Percentiles rank a stretch among this genome's conserved stretches.
Evolutionary conservation across 2,888 invertebrate species (phyloP).

Genomic region (Drosophila pullipes): DNA sequence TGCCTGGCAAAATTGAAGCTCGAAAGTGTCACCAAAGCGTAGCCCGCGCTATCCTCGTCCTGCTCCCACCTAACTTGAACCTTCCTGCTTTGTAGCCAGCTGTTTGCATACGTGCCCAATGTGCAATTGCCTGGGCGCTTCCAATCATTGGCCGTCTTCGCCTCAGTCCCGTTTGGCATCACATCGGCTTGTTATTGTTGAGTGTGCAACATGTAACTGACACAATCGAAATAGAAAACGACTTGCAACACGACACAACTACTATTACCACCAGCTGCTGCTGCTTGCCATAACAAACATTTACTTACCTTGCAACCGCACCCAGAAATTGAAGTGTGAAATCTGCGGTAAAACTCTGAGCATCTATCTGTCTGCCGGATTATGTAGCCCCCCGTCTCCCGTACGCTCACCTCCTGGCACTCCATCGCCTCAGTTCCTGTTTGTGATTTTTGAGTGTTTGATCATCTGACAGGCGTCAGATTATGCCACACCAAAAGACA

Average conservation of each 20-base stretch:
- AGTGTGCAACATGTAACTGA: slow-evolving; percentile 76
- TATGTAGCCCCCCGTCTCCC: slow-evolving; percentile 32
- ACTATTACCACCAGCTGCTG: slow-evolving; percentile 26
- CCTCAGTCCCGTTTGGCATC: slow-evolving; percentile 12
- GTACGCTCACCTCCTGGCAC: slow-evolving; percentile 24
- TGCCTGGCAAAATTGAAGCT: slow-evolving; percentile 66
- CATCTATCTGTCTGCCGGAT: slow-evolving; percentile 42
- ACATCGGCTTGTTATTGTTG: slow-evolving; percentile 27
- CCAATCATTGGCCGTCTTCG: slow-evolving; percentile 61
- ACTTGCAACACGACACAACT: slow-evolving; percentile 70
- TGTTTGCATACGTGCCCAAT: slow-evolving; percentile 80
- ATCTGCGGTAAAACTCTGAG: slow-evolving; percentile 46
- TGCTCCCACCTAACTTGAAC: neutral
- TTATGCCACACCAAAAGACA: slow-evolving; percentile 41
- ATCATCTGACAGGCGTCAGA: slow-evolving; percentile 59
- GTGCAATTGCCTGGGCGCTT: slow-evolving; percentile 75
- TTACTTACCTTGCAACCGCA: slow-evolving; percentile 56
- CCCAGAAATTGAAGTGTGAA: slow-evolving; percentile 79
- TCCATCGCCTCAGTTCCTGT: neutral
- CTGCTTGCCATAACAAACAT: slow-evolving; percentile 40
- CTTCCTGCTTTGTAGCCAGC: slow-evolving; percentile 27
- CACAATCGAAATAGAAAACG: slow-evolving; percentile 82
- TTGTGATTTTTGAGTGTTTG: slow-evolving; percentile 66
- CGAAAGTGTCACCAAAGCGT: slow-evolving; percentile 61
- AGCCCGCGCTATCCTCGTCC: neutral